These are phyloP conservation scores for Ondatra zibethicus DNA, from an alignment of 2,113 vertebrate species.

Conservation along the genomic window DNA sequence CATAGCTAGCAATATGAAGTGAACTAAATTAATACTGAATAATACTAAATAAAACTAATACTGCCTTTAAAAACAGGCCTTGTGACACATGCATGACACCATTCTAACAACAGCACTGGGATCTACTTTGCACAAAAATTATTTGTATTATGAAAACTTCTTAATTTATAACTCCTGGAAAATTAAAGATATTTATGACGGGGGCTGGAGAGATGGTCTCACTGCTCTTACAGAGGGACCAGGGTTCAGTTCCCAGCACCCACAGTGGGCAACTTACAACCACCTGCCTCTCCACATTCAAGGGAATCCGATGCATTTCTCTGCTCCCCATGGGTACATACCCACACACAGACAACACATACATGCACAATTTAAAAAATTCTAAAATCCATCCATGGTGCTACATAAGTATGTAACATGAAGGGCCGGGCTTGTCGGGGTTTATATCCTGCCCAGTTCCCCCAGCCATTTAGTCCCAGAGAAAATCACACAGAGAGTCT, in stretches of 20 bases:
- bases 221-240: neutral
- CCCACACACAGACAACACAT: neutral
- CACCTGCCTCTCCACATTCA: neutral
- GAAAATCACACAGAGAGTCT: too few species aligned
- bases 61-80: neutral
- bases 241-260: neutral
- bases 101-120: too few species aligned
- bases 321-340: neutral
- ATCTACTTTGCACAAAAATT: neutral
- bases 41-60: neutral
- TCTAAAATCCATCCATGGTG: neutral
- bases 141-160: neutral
- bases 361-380: neutral
- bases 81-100: neutral
- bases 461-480: too few species aligned
- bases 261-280: neutral
- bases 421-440: too few species aligned
- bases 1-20: neutral
- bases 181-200: neutral
- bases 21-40: slow-evolving; percentile 3
- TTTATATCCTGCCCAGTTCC: too few species aligned
- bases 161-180: neutral
- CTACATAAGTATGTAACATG: neutral
- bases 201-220: neutral
- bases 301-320: neutral